phyloP scores from a whole-genome alignment of 2,797 vertebrate species.

The Garrulus glandarius region DNA sequence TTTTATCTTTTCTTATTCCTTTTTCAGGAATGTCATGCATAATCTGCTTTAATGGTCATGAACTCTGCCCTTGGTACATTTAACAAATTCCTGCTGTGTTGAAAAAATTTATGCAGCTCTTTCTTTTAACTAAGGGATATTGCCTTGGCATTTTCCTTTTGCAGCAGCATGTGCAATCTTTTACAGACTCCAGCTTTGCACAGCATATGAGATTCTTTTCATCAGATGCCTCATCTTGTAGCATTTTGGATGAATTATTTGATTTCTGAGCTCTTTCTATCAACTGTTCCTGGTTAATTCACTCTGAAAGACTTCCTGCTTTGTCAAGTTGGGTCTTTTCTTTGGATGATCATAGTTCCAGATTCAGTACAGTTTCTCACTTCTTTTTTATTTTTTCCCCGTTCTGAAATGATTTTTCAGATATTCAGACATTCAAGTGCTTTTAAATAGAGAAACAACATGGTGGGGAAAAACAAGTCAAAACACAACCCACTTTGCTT shows the following conservation, averaged over 20 bases:
- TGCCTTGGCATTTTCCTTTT: neutral
- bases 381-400: neutral
- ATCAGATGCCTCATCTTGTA: neutral
- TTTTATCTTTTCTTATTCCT: neutral
- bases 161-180: neutral
- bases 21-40: neutral
- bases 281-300: neutral
- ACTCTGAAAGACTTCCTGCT: neutral
- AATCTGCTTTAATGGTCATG: neutral
- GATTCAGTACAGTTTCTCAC: neutral
- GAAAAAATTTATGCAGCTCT: neutral
- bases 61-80: neutral
- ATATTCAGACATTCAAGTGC: neutral
- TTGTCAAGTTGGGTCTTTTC: neutral
- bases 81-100: neutral
- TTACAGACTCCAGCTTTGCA: neutral
- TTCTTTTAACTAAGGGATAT: neutral
- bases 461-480: fast-evolving
- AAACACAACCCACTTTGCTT: neutral
- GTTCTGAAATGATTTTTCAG: neutral
- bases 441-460: neutral
- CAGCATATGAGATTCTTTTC: neutral
- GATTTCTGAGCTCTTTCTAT: neutral
- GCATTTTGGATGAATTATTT: neutral
- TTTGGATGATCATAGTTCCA: neutral